phyloP scores from a whole-genome alignment of 1,140 invertebrate genomes.

The Conopomorpha cramerella region DNA sequence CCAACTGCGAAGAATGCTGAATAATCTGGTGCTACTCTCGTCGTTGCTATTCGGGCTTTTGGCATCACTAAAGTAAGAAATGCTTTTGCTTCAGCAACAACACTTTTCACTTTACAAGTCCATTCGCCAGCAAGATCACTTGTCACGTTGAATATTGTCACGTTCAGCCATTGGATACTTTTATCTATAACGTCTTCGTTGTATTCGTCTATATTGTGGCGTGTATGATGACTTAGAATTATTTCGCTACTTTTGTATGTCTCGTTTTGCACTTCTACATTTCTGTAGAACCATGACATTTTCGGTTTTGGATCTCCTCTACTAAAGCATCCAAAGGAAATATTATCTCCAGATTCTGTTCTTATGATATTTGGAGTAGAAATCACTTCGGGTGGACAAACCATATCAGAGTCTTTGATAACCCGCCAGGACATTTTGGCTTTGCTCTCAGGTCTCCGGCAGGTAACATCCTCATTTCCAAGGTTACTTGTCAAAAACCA shows the following conservation, averaged over 20 bases:
- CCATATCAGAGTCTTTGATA: slow-evolving; percentile 32
- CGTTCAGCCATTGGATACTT: slow-evolving; percentile 49
- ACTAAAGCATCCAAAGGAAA: slow-evolving; percentile 78
- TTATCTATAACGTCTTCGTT: slow-evolving; percentile 34
- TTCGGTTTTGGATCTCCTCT: slow-evolving; percentile 80
- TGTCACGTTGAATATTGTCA: slow-evolving; percentile 48
- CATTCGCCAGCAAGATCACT: slow-evolving; percentile 49
- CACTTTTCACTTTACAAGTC: slow-evolving; percentile 47
- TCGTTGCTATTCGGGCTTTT: slow-evolving; percentile 34
- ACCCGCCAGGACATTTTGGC: slow-evolving; percentile 26
- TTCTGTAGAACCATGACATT: slow-evolving; percentile 79
- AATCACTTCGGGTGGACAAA: slow-evolving; percentile 30
- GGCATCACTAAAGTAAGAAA: slow-evolving; percentile 41
- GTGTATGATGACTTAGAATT: slow-evolving; percentile 21
- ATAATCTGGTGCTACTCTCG: slow-evolving; percentile 38
- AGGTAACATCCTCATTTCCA: slow-evolving; percentile 40
- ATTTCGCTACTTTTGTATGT: slow-evolving; percentile 29
- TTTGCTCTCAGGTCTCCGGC: slow-evolving; percentile 25
- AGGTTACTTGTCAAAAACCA: slow-evolving; percentile 73
- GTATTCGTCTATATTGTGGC: slow-evolving; percentile 27
- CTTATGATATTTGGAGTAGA: slow-evolving; percentile 36
- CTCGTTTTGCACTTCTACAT: slow-evolving; percentile 37
- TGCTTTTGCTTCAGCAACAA: slow-evolving; percentile 31
- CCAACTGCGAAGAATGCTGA: slow-evolving; percentile 41
- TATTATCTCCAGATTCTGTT: slow-evolving; percentile 39